Conservation (phyloP, 2,797 vertebrate genomes). For the Fistularia commersonii region DNA sequence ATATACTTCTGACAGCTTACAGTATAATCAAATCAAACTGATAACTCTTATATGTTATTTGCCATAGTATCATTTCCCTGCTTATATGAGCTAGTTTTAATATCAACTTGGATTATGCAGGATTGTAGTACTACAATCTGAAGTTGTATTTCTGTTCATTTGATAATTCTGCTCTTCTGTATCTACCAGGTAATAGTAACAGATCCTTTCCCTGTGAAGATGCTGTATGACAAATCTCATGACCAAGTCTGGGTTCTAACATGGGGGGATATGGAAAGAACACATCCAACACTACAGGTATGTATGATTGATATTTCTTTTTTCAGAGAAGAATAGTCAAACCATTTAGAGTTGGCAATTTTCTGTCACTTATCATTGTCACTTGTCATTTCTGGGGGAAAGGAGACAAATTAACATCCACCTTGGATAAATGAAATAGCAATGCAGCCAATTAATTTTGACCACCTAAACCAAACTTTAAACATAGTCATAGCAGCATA, state of each 20-base stretch:
- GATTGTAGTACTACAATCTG: constrained; percentile 3
- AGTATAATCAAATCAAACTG: neutral
- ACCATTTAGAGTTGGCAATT: no score
- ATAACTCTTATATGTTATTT: neutral
- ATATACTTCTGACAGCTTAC: no score
- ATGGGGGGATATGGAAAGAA: constrained; percentile 83
- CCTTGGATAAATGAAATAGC: no score
- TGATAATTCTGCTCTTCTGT: constrained; percentile 3
- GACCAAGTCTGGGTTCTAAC: constrained; percentile 96
- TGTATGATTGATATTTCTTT: neutral
- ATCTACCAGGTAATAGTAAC: constrained; percentile 82
- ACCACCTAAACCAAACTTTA: no score
- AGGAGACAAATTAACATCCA: no score
- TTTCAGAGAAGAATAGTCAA: no score
- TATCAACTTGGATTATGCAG: neutral
- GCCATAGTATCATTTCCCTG: neutral
- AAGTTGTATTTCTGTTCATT: neutral
- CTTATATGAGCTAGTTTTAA: neutral
- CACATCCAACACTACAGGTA: constrained; percentile 87
- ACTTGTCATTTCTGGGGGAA: no score
- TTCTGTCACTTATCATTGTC: no score
- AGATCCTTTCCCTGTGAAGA: constrained; percentile 86
- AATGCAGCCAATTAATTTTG: no score
- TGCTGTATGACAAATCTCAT: constrained; percentile 95
- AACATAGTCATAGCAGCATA: no score